Evolutionary conservation across 2,888 invertebrate genomes (phyloP), one percentile per base, ranked within the genome.

Genomic region (Eilema depressum): DNA sequence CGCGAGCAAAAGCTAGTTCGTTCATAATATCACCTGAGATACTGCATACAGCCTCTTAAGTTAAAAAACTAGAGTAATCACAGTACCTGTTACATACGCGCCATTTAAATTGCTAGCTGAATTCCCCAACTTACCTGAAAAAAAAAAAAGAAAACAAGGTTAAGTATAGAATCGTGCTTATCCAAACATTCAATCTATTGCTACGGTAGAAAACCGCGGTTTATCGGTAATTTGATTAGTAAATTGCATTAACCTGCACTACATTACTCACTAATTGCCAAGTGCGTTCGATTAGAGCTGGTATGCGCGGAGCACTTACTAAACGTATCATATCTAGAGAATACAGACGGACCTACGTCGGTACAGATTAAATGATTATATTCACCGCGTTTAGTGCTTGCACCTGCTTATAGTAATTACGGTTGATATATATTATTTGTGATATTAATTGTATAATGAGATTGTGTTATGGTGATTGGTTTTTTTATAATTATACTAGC

Each of bases 211-310:
- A 82, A 85, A 83, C 74, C 71, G 75, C 76, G 70, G 68, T 79
- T 78, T 75, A 79, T 76, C 73, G 85, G 81, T 83, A 77, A 76
- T 84, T 85, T 87, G 84, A 88, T 87, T 87, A 87, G 83, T 80
- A 77, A 84, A 89, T 88, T 85, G 82, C 85, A 77, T 83, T 84
- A 79, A 80, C 83, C 74, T 76, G 75, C 74, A 73, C 76, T 81
- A 75, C 80, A 87, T 84, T 83, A 81, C 73, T 53, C 69, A 70
- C 74, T 84, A 87, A 86, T 87, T 84, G 81, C 80, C 75, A 82
- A 83, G 81, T 83, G 83, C 83, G 82, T 84, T 86, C 84, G 81
- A 86, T 82, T 88, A 86, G 81, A 77, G 85, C 81, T 76, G 80
- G 82, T 81, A 82, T 80, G 76, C 74, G 69, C 62, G 74, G 71